These are phyloP conservation scores for Leptinotarsa tumamoca DNA, from an alignment of 2,888 invertebrate genomes.

Conservation along the genomic window DNA sequence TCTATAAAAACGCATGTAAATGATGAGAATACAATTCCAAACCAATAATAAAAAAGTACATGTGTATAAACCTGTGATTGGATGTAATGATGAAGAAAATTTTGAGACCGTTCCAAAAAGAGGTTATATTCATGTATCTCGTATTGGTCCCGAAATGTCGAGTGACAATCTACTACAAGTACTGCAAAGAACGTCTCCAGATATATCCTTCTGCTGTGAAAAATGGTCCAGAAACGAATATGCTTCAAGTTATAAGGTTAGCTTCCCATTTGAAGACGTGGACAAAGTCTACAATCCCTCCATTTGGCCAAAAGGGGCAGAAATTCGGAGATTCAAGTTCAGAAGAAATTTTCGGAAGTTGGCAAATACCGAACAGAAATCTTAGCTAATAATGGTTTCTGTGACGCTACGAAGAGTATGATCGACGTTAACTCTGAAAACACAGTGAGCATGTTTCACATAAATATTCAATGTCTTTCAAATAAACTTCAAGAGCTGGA, in stretches of 20 bases:
- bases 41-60: constrained; percentile 14
- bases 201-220: constrained; percentile 7
- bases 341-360: constrained; percentile 11
- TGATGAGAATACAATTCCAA: neutral
- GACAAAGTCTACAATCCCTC: constrained; percentile 21
- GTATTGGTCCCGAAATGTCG: constrained; percentile 3
- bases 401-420: too few relatives aligned
- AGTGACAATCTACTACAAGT: neutral
- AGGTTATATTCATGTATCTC: constrained; percentile 20
- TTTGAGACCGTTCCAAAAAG: constrained; percentile 17
- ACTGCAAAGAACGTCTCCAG: constrained; percentile 17
- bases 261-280: constrained; percentile 19
- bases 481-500: constrained; percentile 18
- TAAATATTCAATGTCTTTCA: constrained; percentile 25
- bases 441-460: constrained; percentile 24
- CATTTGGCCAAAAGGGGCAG: constrained; percentile 13
- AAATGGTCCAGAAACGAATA: constrained; percentile 14
- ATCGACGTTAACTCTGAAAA: neutral
- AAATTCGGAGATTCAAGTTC: constrained; percentile 22
- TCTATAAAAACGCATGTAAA: neutral
- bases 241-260: constrained; percentile 19
- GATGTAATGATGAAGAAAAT: constrained; percentile 1
- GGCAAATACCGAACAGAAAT: neutral
- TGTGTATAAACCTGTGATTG: constrained; percentile 21
- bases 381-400: neutral